phyloP scores from a whole-genome alignment of 2,113 vertebrate genomes.

The Tachycineta bicolor region DNA sequence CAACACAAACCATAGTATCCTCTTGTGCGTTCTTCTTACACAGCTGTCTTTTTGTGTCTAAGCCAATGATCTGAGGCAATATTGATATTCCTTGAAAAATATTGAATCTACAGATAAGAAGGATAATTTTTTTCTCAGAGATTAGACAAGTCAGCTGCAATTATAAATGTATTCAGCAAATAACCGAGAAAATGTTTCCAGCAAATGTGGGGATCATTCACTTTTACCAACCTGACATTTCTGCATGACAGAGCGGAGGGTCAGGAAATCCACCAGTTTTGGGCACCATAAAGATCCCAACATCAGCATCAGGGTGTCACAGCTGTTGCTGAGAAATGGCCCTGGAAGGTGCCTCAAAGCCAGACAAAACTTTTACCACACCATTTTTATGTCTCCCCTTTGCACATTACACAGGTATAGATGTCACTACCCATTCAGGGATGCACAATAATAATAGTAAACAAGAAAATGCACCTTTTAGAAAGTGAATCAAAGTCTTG shows the following conservation, averaged over 20 bases:
- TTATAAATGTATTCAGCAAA: neutral
- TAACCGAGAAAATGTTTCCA: neutral
- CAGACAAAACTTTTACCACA: neutral
- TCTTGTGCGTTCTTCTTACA: neutral
- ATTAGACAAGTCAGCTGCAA: neutral
- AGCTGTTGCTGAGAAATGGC: neutral
- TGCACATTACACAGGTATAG: neutral
- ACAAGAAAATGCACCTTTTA: neutral
- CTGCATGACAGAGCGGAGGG: neutral
- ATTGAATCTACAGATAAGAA: neutral
- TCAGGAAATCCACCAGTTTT: accelerated
- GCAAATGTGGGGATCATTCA: neutral
- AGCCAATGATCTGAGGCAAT: neutral
- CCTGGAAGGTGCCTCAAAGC: neutral
- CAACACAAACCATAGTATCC: neutral
- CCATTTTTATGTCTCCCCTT: neutral
- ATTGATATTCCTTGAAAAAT: neutral
- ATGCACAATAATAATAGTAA: neutral
- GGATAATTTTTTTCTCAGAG: neutral
- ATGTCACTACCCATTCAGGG: neutral
- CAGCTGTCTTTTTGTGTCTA: neutral
- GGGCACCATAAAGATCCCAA: neutral
- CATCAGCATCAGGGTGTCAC: neutral
- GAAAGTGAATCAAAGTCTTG: neutral
- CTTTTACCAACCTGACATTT: neutral